Percentiles rank a stretch among this genome's conserved stretches.
phyloP scores from a whole-genome alignment of 2,797 vertebrate genomes.

The Pteronotus mesoamericanus region DNA sequence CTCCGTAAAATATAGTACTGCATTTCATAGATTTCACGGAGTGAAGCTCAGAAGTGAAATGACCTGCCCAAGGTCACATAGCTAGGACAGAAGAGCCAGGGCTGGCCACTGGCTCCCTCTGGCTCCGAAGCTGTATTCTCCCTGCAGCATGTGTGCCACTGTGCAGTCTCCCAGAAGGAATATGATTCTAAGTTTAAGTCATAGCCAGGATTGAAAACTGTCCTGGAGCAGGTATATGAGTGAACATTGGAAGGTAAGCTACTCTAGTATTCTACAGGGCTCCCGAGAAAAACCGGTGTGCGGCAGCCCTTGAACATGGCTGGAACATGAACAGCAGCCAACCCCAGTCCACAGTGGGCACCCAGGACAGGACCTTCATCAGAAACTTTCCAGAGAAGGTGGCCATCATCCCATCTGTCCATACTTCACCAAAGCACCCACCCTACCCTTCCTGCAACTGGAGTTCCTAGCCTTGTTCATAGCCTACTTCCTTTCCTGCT shows the following conservation, averaged over 20 bases:
- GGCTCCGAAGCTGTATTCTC: constrained; percentile 9
- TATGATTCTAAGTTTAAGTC: constrained; percentile 28
- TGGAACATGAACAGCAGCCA: neutral
- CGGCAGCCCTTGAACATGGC: neutral
- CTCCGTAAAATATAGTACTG: neutral
- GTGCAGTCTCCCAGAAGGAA: neutral
- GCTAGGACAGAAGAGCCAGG: neutral
- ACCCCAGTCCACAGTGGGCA: neutral
- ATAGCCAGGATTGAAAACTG: constrained; percentile 15
- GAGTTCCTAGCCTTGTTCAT: neutral
- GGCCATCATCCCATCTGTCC: neutral
- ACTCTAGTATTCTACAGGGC: neutral
- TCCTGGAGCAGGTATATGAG: neutral
- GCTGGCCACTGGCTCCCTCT: neutral
- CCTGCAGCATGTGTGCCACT: neutral
- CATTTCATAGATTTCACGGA: constrained; percentile 19
- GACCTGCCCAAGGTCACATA: neutral
- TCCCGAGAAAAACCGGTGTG: neutral
- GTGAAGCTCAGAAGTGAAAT: neutral
- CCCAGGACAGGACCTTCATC: neutral
- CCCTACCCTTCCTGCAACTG: neutral
- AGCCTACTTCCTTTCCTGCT: neutral
- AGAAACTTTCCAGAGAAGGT: neutral
- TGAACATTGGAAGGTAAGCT: neutral
- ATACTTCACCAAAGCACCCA: neutral